Evolutionary conservation across 2,888 invertebrate genomes (phyloP).

Genomic region (Lingula anatina): DNA sequence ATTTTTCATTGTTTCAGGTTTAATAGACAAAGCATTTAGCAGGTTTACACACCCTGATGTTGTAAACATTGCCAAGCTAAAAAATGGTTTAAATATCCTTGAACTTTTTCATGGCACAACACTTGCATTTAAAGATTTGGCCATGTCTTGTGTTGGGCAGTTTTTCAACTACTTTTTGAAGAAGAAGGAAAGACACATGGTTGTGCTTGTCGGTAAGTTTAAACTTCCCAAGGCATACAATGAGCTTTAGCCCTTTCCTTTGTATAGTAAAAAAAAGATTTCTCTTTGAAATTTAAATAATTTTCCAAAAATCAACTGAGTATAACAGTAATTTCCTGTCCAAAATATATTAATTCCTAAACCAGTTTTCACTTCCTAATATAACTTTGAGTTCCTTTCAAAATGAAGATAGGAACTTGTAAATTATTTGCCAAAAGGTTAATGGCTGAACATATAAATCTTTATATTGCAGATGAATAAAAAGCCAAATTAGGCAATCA

Average conservation of each 20-base stretch:
- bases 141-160: constrained; percentile 51
- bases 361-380: no score
- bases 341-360: no score
- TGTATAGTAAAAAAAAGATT: no score
- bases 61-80: constrained; percentile 30
- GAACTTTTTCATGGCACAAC: constrained; percentile 56
- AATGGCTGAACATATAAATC: no score
- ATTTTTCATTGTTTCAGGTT: constrained; percentile 26
- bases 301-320: no score
- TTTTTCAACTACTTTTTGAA: constrained; percentile 50
- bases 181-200: constrained; percentile 40
- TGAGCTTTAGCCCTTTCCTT: neutral
- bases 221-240: neutral
- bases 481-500: no score
- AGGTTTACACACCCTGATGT: constrained; percentile 35
- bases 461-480: no score
- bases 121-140: constrained; percentile 55
- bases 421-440: no score
- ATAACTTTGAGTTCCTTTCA: no score
- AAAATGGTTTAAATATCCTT: constrained; percentile 45
- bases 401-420: no score
- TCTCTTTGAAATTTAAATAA: no score
- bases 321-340: no score
- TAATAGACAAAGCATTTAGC: constrained; percentile 30
- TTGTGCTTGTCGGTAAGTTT: constrained; percentile 42